phyloP scores from a whole-genome alignment of 1,140 invertebrate genomes.

The Drosophila nikananu region DNA sequence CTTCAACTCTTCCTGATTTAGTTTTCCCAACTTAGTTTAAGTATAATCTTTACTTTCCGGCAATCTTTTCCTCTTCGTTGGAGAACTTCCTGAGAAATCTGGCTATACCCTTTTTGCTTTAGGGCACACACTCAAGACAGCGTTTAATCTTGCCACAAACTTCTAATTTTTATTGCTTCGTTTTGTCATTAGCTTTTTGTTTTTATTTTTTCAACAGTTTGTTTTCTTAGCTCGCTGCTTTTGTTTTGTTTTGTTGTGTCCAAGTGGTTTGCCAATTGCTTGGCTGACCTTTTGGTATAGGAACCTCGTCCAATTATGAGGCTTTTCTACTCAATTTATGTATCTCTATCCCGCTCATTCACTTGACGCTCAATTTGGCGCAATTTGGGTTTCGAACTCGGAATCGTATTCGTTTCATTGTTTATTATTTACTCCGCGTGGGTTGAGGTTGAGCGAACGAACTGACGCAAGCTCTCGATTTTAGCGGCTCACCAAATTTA shows the following conservation, averaged over 20 bases:
- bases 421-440: slow-evolving; percentile 59
- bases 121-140: slow-evolving; percentile 46
- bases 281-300: slow-evolving; percentile 71
- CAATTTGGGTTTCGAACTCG: slow-evolving; percentile 46
- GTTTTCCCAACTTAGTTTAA: slow-evolving; percentile 17
- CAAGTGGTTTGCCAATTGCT: slow-evolving; percentile 65
- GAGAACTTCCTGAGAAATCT: slow-evolving; percentile 7
- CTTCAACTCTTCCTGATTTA: slow-evolving; percentile 1
- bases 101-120: slow-evolving; percentile 16
- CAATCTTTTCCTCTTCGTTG: slow-evolving; percentile 5
- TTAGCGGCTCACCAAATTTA: slow-evolving; percentile 54
- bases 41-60: slow-evolving; percentile 1
- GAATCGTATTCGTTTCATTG: slow-evolving; percentile 38
- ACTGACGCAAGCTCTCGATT: slow-evolving; percentile 68
- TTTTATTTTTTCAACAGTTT: slow-evolving; percentile 41
- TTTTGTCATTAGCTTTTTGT: slow-evolving; percentile 63
- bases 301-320: slow-evolving; percentile 78
- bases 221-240: slow-evolving; percentile 31
- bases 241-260: slow-evolving; percentile 55
- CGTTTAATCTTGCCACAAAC: slow-evolving; percentile 76
- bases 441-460: slow-evolving; percentile 37
- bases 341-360: slow-evolving; percentile 21
- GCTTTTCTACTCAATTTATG: slow-evolving; percentile 17
- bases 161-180: slow-evolving; percentile 76
- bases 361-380: slow-evolving; percentile 60